A percentile compares a stretch with the other conserved stretches of the same genome.
Conservation (phyloP, 2,113 vertebrate species). For the Vicugna pacos region DNA sequence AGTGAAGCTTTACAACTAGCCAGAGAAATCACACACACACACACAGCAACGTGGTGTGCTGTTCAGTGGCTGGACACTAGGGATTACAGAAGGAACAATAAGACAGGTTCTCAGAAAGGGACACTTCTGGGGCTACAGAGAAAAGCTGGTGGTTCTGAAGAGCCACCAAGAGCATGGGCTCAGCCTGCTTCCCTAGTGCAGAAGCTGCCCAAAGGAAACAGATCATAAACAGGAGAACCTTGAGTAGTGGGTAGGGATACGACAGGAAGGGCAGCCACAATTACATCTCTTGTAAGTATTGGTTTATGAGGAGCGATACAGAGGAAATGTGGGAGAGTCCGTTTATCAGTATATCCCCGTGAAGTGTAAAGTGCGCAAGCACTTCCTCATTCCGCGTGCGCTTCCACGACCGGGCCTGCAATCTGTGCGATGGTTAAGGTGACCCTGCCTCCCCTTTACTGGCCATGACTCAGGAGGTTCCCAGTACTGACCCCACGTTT, state of each 20-base stretch:
- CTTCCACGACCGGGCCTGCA: not conserved
- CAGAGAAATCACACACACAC: not conserved
- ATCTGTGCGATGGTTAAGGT: not conserved
- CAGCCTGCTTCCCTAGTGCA: not conserved
- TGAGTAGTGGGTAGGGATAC: not conserved
- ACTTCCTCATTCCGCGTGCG: not conserved
- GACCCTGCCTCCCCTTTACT: not conserved
- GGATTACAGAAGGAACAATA: not conserved
- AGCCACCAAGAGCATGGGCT: not conserved
- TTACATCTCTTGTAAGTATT: not conserved
- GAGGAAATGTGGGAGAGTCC: not conserved
- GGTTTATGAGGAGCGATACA: not conserved
- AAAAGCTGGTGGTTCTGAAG: not conserved
- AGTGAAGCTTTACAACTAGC: not conserved
- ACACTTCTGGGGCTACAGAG: not conserved
- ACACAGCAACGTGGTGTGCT: not conserved
- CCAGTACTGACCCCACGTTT: not conserved
- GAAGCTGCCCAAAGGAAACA: not conserved
- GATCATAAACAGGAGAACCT: not conserved
- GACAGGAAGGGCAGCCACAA: not conserved
- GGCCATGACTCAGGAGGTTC: not conserved
- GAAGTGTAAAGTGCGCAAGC: not conserved
- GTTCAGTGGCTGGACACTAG: not conserved
- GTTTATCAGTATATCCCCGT: not conserved
- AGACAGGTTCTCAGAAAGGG: not conserved